Base-by-base conservation (phyloP, 1,140 invertebrate species). In the Pteromalus puparum region DNA sequence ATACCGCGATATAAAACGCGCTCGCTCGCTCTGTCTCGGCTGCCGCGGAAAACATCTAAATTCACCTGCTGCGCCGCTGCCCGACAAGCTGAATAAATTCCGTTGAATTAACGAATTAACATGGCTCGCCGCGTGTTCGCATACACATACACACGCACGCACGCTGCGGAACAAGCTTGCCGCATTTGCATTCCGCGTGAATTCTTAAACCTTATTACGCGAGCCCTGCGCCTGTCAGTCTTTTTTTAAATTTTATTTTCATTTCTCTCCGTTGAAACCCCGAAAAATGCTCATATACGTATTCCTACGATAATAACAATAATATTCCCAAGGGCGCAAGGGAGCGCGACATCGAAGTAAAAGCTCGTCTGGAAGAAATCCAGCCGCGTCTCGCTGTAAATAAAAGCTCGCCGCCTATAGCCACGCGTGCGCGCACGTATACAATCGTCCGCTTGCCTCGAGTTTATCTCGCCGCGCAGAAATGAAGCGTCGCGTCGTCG, bases 31-130 rank as follows among this genome's bases (percentile, higher is more conserved):
- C 12, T 61, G 18, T 61, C 18, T 18, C 53, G 7, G 12, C 46
- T 21, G 53, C 46, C 53, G 53, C 18, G 53, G 53, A 61, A 61
- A 61, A 61, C 53, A 61, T 61, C 53, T 61, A 61, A 61, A 61
- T 61, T 61, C 53, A 61, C 53, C 53, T 61, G 53, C 21, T 61
- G 46, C 42, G 9, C 46, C 1, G 21, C 18, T 53, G 48, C 21
- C 53, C 7, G 53, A 21, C 18, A 21, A 61, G 53, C 53, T 61
- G 53, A 61, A 61, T 61, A 61, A 61, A 61, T 61, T 61, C 18
- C 53, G 53, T 61, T 61, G 21, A 61, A 61, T 61, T 61, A 61
- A 61, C 53, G 53, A 61, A 61, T 61, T 61, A 61, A 61, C 53
- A 61, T 61, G 53, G 21, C 53, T 18, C 53, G 21, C 53, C 53